Conservation (phyloP, 2,797 vertebrate genomes). For the Paguma larvata region DNA sequence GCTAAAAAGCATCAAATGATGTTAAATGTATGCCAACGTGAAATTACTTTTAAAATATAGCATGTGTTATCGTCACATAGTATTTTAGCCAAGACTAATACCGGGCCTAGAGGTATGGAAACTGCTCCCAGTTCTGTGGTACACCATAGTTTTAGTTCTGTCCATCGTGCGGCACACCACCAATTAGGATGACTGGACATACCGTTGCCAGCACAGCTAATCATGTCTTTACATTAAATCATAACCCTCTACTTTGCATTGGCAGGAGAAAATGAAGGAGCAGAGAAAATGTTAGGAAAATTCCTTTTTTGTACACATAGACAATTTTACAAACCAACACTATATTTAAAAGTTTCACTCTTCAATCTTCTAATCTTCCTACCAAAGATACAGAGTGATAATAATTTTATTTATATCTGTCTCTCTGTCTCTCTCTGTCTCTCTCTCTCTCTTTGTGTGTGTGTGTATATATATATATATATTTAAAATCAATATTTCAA, state of each 20-base stretch:
- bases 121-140: not conserved
- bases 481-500: not conserved
- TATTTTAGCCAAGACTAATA: constrained; percentile 63
- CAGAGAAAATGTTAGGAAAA: not conserved
- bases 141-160: not conserved
- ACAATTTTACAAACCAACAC: constrained; percentile 50
- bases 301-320: constrained; percentile 34
- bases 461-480: not conserved
- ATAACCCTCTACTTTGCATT: constrained; percentile 4
- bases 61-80: not conserved
- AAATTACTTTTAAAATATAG: constrained; percentile 64
- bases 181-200: constrained; percentile 30
- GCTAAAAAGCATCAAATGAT: constrained; percentile 25
- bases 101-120: not conserved
- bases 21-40: not conserved
- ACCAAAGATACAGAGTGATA: not conserved
- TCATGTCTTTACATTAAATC: constrained; percentile 40
- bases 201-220: constrained; percentile 14
- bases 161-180: constrained; percentile 40
- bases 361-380: not conserved
- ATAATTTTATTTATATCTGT: not conserved
- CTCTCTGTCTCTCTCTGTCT: not conserved
- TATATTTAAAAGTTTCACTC: not conserved
- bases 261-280: constrained; percentile 18
- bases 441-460: not conserved